Base-by-base conservation (phyloP, 2,888 invertebrate genomes). In the Trimorus sp. region DNA sequence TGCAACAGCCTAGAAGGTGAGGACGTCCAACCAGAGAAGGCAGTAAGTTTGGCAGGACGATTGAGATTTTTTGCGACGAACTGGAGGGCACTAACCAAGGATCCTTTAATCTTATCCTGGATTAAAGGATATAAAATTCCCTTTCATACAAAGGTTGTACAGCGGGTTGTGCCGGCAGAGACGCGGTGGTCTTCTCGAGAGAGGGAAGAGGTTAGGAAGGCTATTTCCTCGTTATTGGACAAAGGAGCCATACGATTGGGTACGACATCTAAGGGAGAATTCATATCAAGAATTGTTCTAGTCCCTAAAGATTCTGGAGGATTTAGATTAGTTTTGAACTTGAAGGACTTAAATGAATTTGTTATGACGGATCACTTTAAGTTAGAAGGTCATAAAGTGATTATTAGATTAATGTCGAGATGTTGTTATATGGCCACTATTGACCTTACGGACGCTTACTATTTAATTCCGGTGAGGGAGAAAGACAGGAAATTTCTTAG, bases 361-460 rank as follows among this genome's bases (percentile, higher is more conserved):
- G 63, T 83, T 11, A 2, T 1, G 0, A 66, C 77, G 8, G 26
- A 60, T 0, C 74, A 84, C 48, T 84, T 83, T 40, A 82, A 83
- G 54, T 40, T 83, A 45, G 81, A 82, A 59, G 79, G 82, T 56
- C 42, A 60, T 6, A 77, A 71, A 60, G 74, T 71, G 7, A 73
- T 74, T 0, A 38, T 14, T 11, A 74, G 54, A 40, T 58, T 83
- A 26, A 37, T 82, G 7, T 26, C 16, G 7, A 15, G 37, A 26
- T 11, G 63, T 63, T 69, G 45, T 48, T 83, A 62, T 63, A 80
- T 80, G 66, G 71, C 54, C 38, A 73, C 40, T 0, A 12, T 82
- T 37, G 82, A 82, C 49, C 42, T 82, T 37, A 74, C 63, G 45
- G 82, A 82, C 40, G 76, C 83, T 0, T 82, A 77, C 60, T 83